Percentiles rank a stretch among this genome's conserved stretches.
These are phyloP conservation scores for Malurus cyaneus DNA, from an alignment of 2,113 vertebrate species.

Conservation along the genomic window DNA sequence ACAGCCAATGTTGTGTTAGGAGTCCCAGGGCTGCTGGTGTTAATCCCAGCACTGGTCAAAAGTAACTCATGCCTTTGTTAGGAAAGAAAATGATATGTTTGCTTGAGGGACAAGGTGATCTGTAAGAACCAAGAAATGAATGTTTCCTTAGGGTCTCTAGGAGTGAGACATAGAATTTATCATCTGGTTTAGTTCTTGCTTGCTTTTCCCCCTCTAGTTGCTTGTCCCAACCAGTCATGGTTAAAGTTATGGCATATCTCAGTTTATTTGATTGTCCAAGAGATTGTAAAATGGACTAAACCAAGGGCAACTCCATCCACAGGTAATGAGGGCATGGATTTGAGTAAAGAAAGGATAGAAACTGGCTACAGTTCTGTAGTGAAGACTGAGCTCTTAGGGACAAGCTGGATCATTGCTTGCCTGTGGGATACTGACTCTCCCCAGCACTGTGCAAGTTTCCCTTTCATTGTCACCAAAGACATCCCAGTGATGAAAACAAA, in stretches of 20 bases:
- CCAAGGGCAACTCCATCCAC: not conserved
- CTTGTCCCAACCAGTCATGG: not conserved
- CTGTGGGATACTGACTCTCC: not conserved
- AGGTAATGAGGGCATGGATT: fast-evolving
- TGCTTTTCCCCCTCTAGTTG: not conserved
- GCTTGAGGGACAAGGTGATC: not conserved
- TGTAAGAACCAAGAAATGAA: not conserved
- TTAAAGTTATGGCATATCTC: not conserved
- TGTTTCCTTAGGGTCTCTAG: not conserved
- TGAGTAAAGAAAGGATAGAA: not conserved
- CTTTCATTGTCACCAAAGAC: not conserved
- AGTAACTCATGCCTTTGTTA: not conserved
- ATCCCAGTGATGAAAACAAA: not conserved
- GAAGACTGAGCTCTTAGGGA: not conserved
- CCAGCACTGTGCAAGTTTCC: not conserved
- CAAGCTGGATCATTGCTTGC: not conserved
- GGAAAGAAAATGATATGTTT: not conserved
- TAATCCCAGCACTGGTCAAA: not conserved
- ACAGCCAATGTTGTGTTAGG: not conserved
- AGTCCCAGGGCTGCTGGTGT: not conserved
- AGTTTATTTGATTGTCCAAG: not conserved
- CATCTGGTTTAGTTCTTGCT: not conserved
- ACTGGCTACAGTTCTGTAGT: not conserved
- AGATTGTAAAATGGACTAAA: not conserved
- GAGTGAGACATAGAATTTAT: not conserved